Base-by-base conservation (phyloP, 2,797 vertebrate genomes). In the Sternarchorhynchus goeldii region DNA sequence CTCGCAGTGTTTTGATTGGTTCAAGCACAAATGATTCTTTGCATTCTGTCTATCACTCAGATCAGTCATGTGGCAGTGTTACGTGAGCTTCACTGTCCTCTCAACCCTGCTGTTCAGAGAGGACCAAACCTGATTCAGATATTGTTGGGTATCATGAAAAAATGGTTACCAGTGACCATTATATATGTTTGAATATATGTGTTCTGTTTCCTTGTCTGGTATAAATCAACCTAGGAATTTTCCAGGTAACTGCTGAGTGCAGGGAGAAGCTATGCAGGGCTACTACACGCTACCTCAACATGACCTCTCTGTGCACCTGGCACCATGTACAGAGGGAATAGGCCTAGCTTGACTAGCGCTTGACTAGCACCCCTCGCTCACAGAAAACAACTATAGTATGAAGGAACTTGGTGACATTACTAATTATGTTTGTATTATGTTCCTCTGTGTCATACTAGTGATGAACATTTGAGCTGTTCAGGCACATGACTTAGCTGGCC, bases 231-330 rank as follows among this genome's bases (percentile, higher is more conserved):
- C 45, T n/a, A 57, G 32, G 69, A 71, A 58, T 71, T 34, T 71
- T 71, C 69, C 69, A 70, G 69, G 60, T 71, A 58, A 70, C 66
- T 75, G 78, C n/a, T 79, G 72, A 68, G 78, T 69, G 53, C 50
- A 34, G 55, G n/a, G 32, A 34, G 69, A 71, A 31, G 18, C 32
- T 57, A 39, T 59, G 6, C 34, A 58, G 25, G 17, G 25, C 53
- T 25, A 64, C 50, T 56, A 29, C 36, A 58, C 5, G 1, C n/a
- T 70, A 64, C 41, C 66, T 75, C 32, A 80, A 36, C 66, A 62
- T 69, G 41, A 75, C 72, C 73, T 29, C 1, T 70, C 50, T 55
- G 2, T 70, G 50, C 64, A 66, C 63, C 56, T 64, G 17, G 20
- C 34, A 56, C 60, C 31, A 39, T 41, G 25, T 4, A 45, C 12